Conservation (phyloP, 2,113 vertebrate species). For the Tauraco erythrolophus region DNA sequence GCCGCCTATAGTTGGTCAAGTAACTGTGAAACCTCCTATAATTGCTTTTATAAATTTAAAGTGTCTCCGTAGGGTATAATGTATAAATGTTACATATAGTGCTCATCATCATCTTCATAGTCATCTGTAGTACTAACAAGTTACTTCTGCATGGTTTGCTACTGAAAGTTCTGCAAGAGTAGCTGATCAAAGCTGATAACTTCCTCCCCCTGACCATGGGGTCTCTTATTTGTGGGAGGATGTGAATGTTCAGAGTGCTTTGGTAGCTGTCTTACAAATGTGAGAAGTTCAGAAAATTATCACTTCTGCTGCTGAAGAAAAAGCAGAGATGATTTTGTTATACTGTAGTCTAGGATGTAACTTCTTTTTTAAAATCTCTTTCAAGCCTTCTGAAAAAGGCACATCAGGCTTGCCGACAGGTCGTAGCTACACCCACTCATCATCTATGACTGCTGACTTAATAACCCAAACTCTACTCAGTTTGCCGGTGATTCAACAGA, state of each 20-base stretch:
- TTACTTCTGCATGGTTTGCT: not conserved
- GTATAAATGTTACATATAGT: accelerated
- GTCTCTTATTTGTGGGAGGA: not conserved
- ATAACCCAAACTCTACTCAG: not conserved
- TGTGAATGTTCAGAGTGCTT: not conserved
- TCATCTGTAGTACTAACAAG: not conserved
- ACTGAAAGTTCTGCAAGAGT: not conserved
- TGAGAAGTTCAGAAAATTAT: not conserved
- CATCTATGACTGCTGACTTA: not conserved
- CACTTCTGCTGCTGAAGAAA: not conserved
- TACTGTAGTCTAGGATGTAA: not conserved
- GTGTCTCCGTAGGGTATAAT: not conserved
- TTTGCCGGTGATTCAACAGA: not conserved
- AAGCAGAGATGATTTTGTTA: not conserved
- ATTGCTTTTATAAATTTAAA: not conserved
- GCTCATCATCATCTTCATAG: not conserved
- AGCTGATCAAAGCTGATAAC: not conserved
- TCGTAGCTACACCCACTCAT: not conserved
- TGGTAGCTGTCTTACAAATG: not conserved
- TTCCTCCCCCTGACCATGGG: accelerated
- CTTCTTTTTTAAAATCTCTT: not conserved
- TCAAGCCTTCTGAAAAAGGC: not conserved
- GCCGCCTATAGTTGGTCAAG: not conserved
- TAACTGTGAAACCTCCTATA: not conserved
- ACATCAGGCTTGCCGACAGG: not conserved